Evolutionary conservation across 2,888 invertebrate genomes (phyloP), one percentile per base, ranked within the genome.

Genomic region (Adelognathus sp.): DNA sequence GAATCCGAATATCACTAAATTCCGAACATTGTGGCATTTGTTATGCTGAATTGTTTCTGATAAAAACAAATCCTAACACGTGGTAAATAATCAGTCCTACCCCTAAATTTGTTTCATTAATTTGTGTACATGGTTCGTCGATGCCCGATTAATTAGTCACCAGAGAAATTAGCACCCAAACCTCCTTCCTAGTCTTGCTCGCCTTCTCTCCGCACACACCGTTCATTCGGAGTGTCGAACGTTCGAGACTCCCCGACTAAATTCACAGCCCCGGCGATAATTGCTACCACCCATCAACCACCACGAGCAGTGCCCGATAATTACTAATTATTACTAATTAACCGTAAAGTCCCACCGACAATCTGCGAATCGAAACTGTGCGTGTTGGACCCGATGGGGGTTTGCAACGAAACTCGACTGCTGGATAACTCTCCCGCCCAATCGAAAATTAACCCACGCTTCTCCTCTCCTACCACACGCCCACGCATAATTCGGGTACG

Each of bases 321-420:
- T 87, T 86, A 87, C 85, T 88, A 88, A 88, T 88, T 87, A 86
- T 87, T 86, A 84, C 85, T 86, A 86, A 89, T 89, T 89, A 89
- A 86, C 76, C 78, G 74, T 73, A 76, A 81, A 81, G 82, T 80
- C 76, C 81, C n/a, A n/a, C 75, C 50, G 36, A 79, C 76, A 76
- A 73, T 36, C 73, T 82, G 81, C 77, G 76, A 84, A 83, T 84
- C 83, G 83, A 79, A 44, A 58, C 75, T 61, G 52, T 72, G 70
- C 56, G 52, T 74, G 67, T 56, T 46, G 18, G 64, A 44, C 41
- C 27, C 29, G 46, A 33, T 56, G 75, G 46, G 50, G 33, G 33
- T 67, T 52, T 44, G 71, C 52, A 66, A 24, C 54, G 36, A 9
- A 52, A 16, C 46, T 7, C 14, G 16, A 27, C n/a, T n/a, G n/a